Base-by-base conservation (phyloP, 2,888 invertebrate genomes). In the Holacanthella duospinosa region DNA sequence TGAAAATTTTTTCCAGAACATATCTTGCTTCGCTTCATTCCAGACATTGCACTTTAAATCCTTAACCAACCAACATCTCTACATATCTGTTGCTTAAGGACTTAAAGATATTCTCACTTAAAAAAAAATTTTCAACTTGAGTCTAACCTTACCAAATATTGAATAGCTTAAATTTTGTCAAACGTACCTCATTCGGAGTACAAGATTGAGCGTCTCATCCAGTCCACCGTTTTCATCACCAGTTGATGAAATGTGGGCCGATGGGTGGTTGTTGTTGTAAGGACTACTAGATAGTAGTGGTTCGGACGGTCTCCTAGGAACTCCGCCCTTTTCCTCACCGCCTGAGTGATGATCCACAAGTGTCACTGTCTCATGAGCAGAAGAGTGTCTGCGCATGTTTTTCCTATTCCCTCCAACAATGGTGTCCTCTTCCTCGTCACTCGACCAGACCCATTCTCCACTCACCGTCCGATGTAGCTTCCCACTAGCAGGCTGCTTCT, bases 401-500 rank as follows among this genome's bases (percentile, higher is more conserved):
- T 60, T 60, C 54, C 53, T 2, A 6, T 2, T 19, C 19, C 24
- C 29, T 43, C 24, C 57, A 26, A 25, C 24, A 27, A 43, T 36
- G 55, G 53, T 36, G 21, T 64, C 62, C 73, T 87, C 88, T 73
- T 93, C 90, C 75, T 94, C 94, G 75, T 91, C 92, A 74, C 93
- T 93, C 65, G 93, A 94, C 95, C 96, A 97, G 66, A 94, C 93
- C 96, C 96, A 96, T 77, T 93, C 93, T 43, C 96, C 96, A 27
- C 93, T 93, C 74, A 93, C 90, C 71, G 93, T 95, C 75, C 95
- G 85, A 78, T 93, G 93, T 68, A 93, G 80, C 0, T 88, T 83
- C 21, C 89, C 89, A 26, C 87, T 88, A 0, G 92, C 86, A 0
- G 67, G 92, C 82, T 76, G 86, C 85, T 67, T 86, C 82, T 56